These are phyloP conservation scores for Myotis lucifugus DNA, from an alignment of 2,113 vertebrate genomes.

Conservation along the genomic window DNA sequence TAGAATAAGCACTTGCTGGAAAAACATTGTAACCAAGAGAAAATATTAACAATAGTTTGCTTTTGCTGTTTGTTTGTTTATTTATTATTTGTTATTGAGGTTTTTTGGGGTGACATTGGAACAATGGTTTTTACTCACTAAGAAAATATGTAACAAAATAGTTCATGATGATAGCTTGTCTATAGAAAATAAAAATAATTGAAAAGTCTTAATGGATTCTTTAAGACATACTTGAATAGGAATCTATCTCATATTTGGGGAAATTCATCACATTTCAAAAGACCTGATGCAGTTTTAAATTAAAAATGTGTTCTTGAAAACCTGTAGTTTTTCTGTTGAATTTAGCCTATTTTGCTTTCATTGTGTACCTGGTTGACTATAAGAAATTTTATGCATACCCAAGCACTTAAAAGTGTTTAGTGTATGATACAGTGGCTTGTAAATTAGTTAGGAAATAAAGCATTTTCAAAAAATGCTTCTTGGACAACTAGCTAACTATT, in stretches of 20 bases:
- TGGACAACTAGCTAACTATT: background rate
- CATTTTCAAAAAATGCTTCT: background rate
- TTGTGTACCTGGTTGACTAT: background rate
- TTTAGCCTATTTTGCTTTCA: background rate
- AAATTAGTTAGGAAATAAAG: background rate
- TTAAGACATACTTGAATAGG: background rate
- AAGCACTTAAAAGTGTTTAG: background rate
- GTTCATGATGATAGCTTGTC: background rate
- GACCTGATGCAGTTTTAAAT: background rate
- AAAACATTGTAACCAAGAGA: background rate
- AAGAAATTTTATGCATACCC: background rate
- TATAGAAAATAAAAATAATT: background rate
- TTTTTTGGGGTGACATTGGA: background rate
- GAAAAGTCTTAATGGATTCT: background rate
- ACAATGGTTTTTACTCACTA: background rate
- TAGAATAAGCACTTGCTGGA: background rate
- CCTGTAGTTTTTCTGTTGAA: background rate
- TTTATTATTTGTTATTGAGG: background rate
- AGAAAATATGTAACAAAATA: background rate
- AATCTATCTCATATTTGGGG: background rate
- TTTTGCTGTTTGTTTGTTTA: background rate
- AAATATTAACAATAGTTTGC: background rate
- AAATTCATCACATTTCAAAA: background rate
- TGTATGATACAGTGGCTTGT: background rate
- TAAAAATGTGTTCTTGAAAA: background rate